Percentiles rank a stretch among this genome's conserved stretches.
These are phyloP conservation scores for Osmerus mordax DNA, from an alignment of 2,113 vertebrate genomes.

Conservation along the genomic window DNA sequence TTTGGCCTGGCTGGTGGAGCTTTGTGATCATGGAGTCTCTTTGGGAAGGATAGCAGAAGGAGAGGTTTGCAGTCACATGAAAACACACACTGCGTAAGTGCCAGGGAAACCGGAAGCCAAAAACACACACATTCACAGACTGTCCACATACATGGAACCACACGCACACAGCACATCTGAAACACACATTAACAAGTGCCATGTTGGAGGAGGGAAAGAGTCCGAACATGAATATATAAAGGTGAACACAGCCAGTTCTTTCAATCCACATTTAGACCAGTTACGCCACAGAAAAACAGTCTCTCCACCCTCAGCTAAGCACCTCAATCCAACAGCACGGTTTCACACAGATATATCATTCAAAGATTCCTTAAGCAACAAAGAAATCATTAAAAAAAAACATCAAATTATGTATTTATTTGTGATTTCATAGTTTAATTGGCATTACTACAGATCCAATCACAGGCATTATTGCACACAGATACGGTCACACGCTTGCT, in stretches of 20 bases:
- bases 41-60: conserved; percentile 48
- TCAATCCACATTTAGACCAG: too few species aligned
- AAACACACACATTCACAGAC: conserved; percentile 51
- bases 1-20: conserved; percentile 21
- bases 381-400: too few species aligned
- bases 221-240: not conserved
- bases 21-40: conserved; percentile 44
- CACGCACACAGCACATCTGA: not conserved
- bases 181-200: conserved; percentile 36
- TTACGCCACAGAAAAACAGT: too few species aligned
- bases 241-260: too few species aligned
- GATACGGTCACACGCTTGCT: not conserved
- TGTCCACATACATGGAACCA: conserved; percentile 31
- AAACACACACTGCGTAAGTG: conserved; percentile 21
- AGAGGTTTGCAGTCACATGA: conserved; percentile 17
- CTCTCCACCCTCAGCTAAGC: too few species aligned
- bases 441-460: too few species aligned
- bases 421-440: conserved; percentile 33
- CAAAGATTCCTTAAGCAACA: too few species aligned
- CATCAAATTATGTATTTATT: conserved; percentile 20
- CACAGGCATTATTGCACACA: conserved; percentile 25
- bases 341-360: too few species aligned
- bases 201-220: conserved; percentile 1
- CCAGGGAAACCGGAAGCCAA: conserved; percentile 51
- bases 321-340: too few species aligned